Percentiles rank a stretch among this genome's conserved stretches.
phyloP scores from a whole-genome alignment of 2,113 vertebrate species.

The Caracal caracal region DNA sequence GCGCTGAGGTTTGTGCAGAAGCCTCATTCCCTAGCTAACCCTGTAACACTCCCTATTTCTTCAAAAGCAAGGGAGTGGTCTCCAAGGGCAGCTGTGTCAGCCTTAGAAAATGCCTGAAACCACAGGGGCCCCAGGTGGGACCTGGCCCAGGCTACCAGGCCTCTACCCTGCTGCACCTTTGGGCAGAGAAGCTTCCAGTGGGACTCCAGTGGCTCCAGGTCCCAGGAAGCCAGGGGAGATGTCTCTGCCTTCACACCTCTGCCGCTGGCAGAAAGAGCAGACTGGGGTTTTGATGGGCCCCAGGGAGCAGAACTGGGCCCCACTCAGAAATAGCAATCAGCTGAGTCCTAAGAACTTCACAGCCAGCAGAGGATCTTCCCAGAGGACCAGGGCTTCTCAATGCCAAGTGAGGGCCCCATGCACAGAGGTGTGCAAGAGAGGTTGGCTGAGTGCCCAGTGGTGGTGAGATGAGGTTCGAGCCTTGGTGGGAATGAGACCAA shows the following conservation, averaged over 20 bases:
- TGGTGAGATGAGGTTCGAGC: not conserved
- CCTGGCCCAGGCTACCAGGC: not conserved
- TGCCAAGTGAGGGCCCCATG: not conserved
- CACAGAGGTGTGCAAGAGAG: not conserved
- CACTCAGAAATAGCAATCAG: not conserved
- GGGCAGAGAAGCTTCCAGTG: not conserved
- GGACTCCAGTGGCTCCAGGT: not conserved
- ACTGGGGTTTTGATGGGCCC: not conserved
- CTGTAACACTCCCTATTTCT: not conserved
- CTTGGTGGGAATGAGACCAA: not conserved
- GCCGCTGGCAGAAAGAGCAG: not conserved
- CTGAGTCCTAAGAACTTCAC: not conserved
- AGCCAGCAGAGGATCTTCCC: not conserved
- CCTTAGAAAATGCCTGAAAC: not conserved
- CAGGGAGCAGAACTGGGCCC: not conserved
- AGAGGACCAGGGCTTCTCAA: not conserved
- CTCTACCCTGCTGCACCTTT: not conserved
- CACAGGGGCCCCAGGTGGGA: not conserved
- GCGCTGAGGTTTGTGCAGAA: not conserved
- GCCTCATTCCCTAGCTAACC: not conserved
- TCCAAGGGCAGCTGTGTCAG: not conserved
- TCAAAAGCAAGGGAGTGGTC: not conserved
- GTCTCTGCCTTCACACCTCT: not conserved
- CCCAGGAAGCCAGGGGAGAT: not conserved
- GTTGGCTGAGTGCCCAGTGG: not conserved